A percentile compares a stretch with the other conserved stretches of the same genome.
Evolutionary conservation across 1,140 invertebrate species (phyloP).

Genomic region (Drosophila ambigua): DNA sequence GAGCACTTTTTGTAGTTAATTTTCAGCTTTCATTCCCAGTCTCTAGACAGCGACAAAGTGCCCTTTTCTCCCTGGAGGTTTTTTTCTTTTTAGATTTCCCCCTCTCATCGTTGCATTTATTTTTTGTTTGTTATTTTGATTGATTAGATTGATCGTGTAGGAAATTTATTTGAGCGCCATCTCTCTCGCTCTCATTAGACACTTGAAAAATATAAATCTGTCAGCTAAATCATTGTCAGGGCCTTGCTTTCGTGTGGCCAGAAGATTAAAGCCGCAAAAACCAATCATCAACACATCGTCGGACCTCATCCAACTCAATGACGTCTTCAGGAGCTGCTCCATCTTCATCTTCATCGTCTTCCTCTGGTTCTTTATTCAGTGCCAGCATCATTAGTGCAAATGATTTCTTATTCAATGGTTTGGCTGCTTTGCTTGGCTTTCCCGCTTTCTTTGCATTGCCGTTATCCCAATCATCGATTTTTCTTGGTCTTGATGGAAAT

Average conservation of each 20-base stretch:
- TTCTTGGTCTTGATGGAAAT: constrained; percentile 47
- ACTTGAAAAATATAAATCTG: constrained; percentile 1
- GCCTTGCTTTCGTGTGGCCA: constrained; percentile 40
- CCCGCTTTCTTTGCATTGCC: constrained; percentile 9
- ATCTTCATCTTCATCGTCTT: constrained; percentile 20
- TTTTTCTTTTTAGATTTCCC: not conserved
- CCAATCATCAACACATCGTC: constrained; percentile 6
- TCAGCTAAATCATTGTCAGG: constrained; percentile 47
- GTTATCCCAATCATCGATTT: constrained; percentile 56
- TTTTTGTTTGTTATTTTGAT: constrained; percentile 61
- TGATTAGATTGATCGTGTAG: constrained; percentile 67
- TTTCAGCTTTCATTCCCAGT: not conserved
- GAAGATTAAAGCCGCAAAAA: constrained; percentile 41
- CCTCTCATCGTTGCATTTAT: not conserved
- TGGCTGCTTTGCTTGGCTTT: constrained; percentile 12
- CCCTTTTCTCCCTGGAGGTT: constrained; percentile 17
- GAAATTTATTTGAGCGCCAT: constrained; percentile 56
- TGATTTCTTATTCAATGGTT: constrained; percentile 64
- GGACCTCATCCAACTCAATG: constrained; percentile 9
- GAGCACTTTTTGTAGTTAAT: not conserved
- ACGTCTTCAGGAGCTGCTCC: not conserved
- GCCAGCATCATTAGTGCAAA: constrained; percentile 61
- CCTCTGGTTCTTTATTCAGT: constrained; percentile 28
- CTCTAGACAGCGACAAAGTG: constrained; percentile 53
- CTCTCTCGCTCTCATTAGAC: not conserved